Percentiles rank a stretch among this genome's conserved stretches.
These are phyloP conservation scores for Bursaphelenchus mucronatus DNA, from an alignment of 1,140 invertebrate genomes.

Conservation along the genomic window DNA sequence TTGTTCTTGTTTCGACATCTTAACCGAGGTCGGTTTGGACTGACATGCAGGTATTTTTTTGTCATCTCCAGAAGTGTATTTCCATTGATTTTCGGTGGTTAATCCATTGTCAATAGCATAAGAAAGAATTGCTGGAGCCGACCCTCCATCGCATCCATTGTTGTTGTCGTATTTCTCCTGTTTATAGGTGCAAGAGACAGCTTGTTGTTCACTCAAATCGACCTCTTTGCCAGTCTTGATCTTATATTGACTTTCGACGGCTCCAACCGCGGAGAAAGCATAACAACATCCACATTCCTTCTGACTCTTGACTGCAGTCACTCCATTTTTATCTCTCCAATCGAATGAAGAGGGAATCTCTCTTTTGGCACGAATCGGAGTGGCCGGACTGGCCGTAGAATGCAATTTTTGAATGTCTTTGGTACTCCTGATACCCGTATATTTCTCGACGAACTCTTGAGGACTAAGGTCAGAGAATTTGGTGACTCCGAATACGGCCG, in stretches of 20 bases:
- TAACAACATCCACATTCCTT: conserved; percentile 33
- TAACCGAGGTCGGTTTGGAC: conserved; percentile 11
- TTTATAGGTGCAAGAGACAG: conserved; percentile 31
- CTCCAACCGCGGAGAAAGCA: conserved; percentile 28
- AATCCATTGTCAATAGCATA: conserved; percentile 29
- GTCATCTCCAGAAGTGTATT: conserved; percentile 9
- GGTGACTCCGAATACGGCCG: no score
- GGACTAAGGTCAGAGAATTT: no score
- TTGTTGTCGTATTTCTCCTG: conserved; percentile 8
- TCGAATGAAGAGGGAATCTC: no score
- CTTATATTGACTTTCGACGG: conserved; percentile 25
- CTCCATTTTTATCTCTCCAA: no score
- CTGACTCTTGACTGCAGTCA: no score
- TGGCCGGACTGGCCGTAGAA: no score
- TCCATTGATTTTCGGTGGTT: conserved; percentile 21
- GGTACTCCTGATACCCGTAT: no score
- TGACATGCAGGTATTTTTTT: not conserved
- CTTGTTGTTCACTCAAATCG: conserved; percentile 33
- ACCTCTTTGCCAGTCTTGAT: conserved; percentile 21
- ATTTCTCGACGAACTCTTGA: no score
- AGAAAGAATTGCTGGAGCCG: conserved; percentile 30
- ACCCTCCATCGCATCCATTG: conserved; percentile 36
- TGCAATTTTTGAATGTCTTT: no score
- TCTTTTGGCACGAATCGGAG: no score
- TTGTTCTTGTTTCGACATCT: conserved; percentile 26